Conservation (phyloP, 2,888 invertebrate species). For the Lissonota sp. region DNA sequence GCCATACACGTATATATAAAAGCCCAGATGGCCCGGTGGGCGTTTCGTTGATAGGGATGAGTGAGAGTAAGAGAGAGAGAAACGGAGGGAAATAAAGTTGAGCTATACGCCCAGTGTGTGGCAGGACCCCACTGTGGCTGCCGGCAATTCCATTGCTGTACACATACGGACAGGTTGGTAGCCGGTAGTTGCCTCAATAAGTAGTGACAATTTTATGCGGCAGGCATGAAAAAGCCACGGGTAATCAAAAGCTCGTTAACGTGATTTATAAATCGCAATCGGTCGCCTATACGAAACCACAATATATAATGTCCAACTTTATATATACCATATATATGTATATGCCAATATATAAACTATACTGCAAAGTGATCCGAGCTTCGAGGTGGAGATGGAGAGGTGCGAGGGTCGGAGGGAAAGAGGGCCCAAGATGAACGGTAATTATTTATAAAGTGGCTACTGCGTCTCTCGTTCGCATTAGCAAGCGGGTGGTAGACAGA, state of each 20-base stretch:
- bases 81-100: not conserved
- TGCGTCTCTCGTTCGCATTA: constrained; percentile 28
- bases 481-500: constrained; percentile 10
- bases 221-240: constrained; percentile 65
- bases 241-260: constrained; percentile 83
- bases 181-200: constrained; percentile 70
- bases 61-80: constrained; percentile 18
- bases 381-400: not conserved
- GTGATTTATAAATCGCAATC: constrained; percentile 81
- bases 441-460: constrained; percentile 55
- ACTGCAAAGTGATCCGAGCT: constrained; percentile 3
- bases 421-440: constrained; percentile 46
- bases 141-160: constrained; percentile 29
- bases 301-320: constrained; percentile 10
- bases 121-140: constrained; percentile 44
- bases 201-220: constrained; percentile 78
- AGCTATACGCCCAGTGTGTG: constrained; percentile 57
- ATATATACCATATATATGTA: constrained; percentile 21
- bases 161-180: constrained; percentile 39
- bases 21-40: constrained; percentile 43
- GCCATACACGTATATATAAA: no score
- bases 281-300: constrained; percentile 41
- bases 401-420: not conserved
- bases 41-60: constrained; percentile 30
- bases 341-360: constrained; percentile 15